phyloP scores from a whole-genome alignment of 1,140 invertebrate species.

The Proctacanthus coquilletti region DNA sequence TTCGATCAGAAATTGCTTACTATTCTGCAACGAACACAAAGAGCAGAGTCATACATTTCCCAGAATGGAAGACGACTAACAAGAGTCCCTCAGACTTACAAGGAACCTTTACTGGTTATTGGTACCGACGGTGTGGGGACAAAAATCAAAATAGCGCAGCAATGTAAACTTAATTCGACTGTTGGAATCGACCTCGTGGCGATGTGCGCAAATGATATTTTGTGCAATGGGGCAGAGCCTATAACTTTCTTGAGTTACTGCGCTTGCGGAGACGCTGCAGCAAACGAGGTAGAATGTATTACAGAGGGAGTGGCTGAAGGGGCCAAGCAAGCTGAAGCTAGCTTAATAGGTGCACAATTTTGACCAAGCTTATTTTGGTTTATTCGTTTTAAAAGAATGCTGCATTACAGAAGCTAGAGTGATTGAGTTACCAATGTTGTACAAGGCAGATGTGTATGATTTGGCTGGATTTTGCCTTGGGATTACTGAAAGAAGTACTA shows the following conservation, averaged over 20 bases:
- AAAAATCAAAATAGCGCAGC: conserved; percentile 86
- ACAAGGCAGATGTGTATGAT: conserved; percentile 75
- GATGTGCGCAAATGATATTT: conserved; percentile 98
- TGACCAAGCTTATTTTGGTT: neutral
- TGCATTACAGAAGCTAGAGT: neutral
- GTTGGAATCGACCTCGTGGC: conserved; percentile 93
- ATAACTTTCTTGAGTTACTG: conserved; percentile 94
- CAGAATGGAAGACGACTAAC: conserved; percentile 14
- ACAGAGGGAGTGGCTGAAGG: conserved; percentile 72
- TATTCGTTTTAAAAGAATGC: neutral
- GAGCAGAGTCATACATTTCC: conserved; percentile 14
- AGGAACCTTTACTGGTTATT: conserved; percentile 78
- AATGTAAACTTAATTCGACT: conserved; percentile 55
- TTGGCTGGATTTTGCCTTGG: conserved; percentile 92
- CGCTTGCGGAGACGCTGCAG: conserved; percentile 68
- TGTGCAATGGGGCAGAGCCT: conserved; percentile 87
- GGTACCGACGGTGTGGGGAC: conserved; percentile 96
- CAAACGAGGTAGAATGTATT: conserved; percentile 52
- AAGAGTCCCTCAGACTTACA: conserved; percentile 31
- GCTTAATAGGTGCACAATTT: conserved; percentile 55
- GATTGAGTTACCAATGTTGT: conserved; percentile 90
- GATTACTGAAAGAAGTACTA: conserved; percentile 58
- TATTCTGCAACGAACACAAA: too few species aligned
- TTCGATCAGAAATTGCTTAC: too few species aligned
- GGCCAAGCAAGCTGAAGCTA: conserved; percentile 65